Evolutionary conservation across 1,140 invertebrate species (phyloP), one percentile per base, ranked within the genome.

Genomic region (Heterodera schachtii): DNA sequence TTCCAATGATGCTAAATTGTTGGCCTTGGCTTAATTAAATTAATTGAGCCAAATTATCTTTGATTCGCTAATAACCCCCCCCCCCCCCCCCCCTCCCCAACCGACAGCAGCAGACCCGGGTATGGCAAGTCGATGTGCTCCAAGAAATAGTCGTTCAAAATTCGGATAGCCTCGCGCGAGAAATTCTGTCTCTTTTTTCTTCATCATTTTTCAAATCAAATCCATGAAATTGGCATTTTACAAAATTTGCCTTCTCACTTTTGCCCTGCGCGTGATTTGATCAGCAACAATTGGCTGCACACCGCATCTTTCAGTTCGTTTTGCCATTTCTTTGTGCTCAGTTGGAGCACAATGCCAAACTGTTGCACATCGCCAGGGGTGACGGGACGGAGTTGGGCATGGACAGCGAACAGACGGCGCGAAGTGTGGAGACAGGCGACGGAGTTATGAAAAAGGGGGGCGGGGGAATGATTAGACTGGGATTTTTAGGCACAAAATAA

Each of bases 181-280:
- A 78, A 78, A 8, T 78, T 78, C 47, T 78, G 77, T 8, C 77
- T 21, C 49, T 78, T 78, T 21, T 69, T 78, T 5, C 77, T 78
- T 2, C 7, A 41, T 8, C 8, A 78, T 21, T 19, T 77, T 0
- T 1, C 21, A 11, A 66, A 43, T 64, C 44, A 46, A 49, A 0
- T 67, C 19, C 19, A 3, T 19, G 19, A 52, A 75, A 75, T 52
- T 49, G 7, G 52, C 41, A 47, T 60, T 64, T 60, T 31, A 31
- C 31, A 31, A 31, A 44, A n/a, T 44, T 57, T 44, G 7, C 7
- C 7, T 64, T 41, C 41, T 44, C 41, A 78, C 77, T 70, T 66
- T 78, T 70, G 52, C 60, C 77, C 77, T 52, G 11, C 60, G 1
- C 49, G 70, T n/a, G 77, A 60, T 49, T 49, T 78, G 6, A 78